Conservation (phyloP, 2,888 invertebrate genomes). For the Peribatodes rhomboidaria region DNA sequence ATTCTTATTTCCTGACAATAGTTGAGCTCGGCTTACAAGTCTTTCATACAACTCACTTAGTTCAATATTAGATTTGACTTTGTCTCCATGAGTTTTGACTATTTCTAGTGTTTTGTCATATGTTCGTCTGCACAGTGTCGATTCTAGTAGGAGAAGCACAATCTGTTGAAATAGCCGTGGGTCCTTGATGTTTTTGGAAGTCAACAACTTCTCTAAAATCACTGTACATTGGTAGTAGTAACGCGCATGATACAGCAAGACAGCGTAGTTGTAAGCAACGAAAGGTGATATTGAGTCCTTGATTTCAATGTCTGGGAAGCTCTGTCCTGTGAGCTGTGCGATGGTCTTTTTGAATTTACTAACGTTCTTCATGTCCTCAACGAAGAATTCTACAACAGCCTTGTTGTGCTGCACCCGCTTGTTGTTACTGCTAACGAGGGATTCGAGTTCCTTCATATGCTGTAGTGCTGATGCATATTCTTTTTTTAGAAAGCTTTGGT, state of each 20-base stretch:
- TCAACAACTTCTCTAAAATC: slow-evolving; percentile 73
- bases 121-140: slow-evolving; percentile 76
- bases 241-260: slow-evolving; percentile 91
- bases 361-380: slow-evolving; percentile 90
- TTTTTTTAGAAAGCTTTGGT: slow-evolving; percentile 88
- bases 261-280: slow-evolving; percentile 92
- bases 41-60: slow-evolving; percentile 72
- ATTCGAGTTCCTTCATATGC: slow-evolving; percentile 89
- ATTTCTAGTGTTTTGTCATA: slow-evolving; percentile 77
- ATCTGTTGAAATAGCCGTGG: slow-evolving; percentile 71
- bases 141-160: slow-evolving; percentile 74
- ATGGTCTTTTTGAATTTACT: slow-evolving; percentile 90
- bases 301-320: slow-evolving; percentile 75
- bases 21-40: slow-evolving; percentile 73
- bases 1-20: slow-evolving; percentile 69
- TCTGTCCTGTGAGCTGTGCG: slow-evolving; percentile 86
- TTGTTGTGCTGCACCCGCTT: slow-evolving; percentile 94
- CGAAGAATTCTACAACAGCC: slow-evolving; percentile 93
- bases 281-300: slow-evolving; percentile 72
- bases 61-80: slow-evolving; percentile 69
- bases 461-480: slow-evolving; percentile 88
- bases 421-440: slow-evolving; percentile 86
- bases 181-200: slow-evolving; percentile 73
- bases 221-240: slow-evolving; percentile 90
- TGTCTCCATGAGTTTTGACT: slow-evolving; percentile 71